Conservation (phyloP, 2,797 vertebrate genomes). For the Eidolon dupreanum region DNA sequence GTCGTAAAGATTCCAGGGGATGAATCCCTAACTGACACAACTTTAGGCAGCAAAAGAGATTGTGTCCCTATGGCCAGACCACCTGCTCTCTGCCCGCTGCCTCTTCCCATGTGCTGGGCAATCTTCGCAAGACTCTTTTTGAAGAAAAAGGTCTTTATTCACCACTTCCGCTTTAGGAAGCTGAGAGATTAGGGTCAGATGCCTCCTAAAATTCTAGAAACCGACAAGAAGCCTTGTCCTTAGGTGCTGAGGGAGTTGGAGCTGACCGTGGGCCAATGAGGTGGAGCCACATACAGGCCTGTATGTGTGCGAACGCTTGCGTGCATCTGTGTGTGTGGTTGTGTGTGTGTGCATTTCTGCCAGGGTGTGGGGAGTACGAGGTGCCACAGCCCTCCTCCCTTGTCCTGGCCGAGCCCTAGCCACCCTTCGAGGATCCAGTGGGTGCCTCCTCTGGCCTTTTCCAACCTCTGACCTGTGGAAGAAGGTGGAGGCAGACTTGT, state of each 20-base stretch:
- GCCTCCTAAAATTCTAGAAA: background rate
- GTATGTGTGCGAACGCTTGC: accelerated
- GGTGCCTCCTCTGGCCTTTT: background rate
- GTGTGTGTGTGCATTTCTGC: background rate
- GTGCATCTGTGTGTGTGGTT: accelerated
- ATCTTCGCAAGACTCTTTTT: background rate
- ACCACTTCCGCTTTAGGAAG: background rate
- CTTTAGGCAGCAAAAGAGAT: background rate
- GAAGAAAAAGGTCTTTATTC: background rate
- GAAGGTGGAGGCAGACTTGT: background rate
- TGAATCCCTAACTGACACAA: background rate
- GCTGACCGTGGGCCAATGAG: background rate
- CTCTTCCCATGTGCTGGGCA: background rate
- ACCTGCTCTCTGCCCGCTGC: background rate
- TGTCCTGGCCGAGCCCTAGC: background rate
- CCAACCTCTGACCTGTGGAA: background rate
- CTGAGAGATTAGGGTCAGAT: background rate
- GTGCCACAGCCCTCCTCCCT: background rate
- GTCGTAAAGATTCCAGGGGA: background rate
- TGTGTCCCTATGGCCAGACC: no score
- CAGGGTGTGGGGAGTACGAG: background rate
- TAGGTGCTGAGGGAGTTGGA: background rate
- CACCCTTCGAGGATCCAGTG: background rate
- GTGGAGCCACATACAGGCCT: background rate
- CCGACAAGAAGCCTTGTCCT: background rate